Base-by-base conservation (phyloP, 2,888 invertebrate genomes). In the Euproctis similis region DNA sequence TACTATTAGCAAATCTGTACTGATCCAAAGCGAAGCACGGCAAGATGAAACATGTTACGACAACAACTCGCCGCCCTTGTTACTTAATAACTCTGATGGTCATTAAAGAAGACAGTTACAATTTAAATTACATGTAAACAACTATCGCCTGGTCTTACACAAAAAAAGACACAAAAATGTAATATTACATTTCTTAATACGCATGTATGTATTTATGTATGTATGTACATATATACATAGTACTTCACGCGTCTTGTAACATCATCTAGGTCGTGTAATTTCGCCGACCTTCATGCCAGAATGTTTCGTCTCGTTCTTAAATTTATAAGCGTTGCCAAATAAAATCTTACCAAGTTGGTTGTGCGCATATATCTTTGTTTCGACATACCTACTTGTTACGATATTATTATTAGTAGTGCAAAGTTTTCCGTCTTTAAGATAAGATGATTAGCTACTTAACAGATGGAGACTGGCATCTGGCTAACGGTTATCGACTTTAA, bases 261-360 rank as follows among this genome's bases (percentile, higher is more conserved):
- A 48, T 42, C 46, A 46, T 35, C 39, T 50, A 31, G 48, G 53
- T 47, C 49, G 42, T 20, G 28, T 35, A 58, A 56, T 59, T 64
- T 62, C 54, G 36, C 46, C 34, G 59, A 63, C 70, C 69, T 71
- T 63, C 55, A 37, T 42, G 42, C 46, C 53, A 39, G 44, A 49
- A 47, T 58, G 54, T 65, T 68, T 60, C 54, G 50, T 53, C 43
- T 55, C n/a, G n/a, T 44, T 52, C 6, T 59, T 64, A 60, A 34
- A 24, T 34, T 24, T 12, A 26, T 27, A 28, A n/a, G n/a, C 54
- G 53, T 66, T 64, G 59, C 68, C 51, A 59, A 59, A 40, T 17
- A 21, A 16, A 8, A 13, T 21, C 20, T 9, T 31, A 14, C 23
- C n/a, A 20, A 11, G 8, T 24, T 25, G 8, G 13, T 13, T 23